phyloP scores from a whole-genome alignment of 2,888 invertebrate genomes.

The Ectropis crepuscularia region DNA sequence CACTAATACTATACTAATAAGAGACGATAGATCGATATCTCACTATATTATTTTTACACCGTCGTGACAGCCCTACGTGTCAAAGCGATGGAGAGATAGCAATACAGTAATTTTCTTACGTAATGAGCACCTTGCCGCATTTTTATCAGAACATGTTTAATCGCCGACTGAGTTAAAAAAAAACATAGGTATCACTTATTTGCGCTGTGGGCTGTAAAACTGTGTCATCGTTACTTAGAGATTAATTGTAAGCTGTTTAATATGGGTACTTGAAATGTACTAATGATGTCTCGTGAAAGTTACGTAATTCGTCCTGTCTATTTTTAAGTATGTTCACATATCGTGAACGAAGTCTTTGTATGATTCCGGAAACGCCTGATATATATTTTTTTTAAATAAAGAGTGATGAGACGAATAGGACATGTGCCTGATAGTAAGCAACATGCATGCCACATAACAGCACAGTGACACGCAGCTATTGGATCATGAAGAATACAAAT shows the following conservation, averaged over 20 bases:
- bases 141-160: conserved; percentile 51
- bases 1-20: no score
- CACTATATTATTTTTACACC: not conserved
- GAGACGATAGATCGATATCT: no score
- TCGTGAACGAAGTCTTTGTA: not conserved
- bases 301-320: not conserved
- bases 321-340: conserved; percentile 2
- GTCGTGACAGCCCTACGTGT: conserved; percentile 15
- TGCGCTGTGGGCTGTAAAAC: conserved; percentile 20
- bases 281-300: not conserved
- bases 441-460: no score
- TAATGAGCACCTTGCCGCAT: conserved; percentile 51
- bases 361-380: not conserved
- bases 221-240: conserved; percentile 3
- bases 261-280: not conserved
- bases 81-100: conserved; percentile 42
- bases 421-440: no score
- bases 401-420: no score
- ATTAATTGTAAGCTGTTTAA: not conserved
- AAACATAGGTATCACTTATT: conserved; percentile 14
- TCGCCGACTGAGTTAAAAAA: conserved; percentile 7
- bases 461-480: no score
- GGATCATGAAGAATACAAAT: no score
- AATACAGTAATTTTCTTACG: conserved; percentile 51
- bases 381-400: no score